Percentiles rank a stretch among this genome's conserved stretches.
These are phyloP conservation scores for Gallinago paraguaiae DNA, from an alignment of 2,113 vertebrate species.

Conservation along the genomic window DNA sequence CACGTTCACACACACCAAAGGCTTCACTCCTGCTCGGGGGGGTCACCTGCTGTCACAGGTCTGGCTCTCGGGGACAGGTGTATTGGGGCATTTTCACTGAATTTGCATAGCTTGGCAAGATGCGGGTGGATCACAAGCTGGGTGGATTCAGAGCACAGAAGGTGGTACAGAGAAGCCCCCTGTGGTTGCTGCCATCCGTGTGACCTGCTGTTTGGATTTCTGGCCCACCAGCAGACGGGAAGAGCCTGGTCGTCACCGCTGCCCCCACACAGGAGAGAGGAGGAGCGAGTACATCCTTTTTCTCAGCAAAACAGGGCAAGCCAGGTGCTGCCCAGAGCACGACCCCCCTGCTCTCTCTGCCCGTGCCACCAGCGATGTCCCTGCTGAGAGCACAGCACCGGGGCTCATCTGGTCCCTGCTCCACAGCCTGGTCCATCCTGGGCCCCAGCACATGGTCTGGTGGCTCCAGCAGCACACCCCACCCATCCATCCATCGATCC, in stretches of 20 bases:
- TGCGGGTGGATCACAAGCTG: no score
- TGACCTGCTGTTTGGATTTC: not conserved
- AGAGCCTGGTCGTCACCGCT: not conserved
- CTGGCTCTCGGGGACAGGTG: constrained; percentile 63
- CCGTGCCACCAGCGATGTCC: not conserved
- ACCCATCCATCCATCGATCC: no score
- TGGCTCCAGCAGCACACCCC: not conserved
- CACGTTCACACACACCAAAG: not conserved
- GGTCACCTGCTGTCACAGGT: not conserved
- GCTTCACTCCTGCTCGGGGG: not conserved
- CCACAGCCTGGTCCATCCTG: not conserved
- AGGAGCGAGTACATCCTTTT: not conserved
- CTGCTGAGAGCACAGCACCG: not conserved
- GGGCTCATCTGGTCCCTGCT: not conserved
- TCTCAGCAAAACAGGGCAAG: not conserved
- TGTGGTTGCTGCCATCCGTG: fast-evolving
- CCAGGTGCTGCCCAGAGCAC: not conserved
- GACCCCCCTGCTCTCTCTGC: not conserved
- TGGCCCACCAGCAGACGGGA: not conserved
- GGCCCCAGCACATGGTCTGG: not conserved
- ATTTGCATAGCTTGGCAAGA: constrained; percentile 74
- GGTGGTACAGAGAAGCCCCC: not conserved
- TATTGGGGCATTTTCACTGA: constrained; percentile 73
- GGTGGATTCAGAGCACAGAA: not conserved
- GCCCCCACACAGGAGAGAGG: not conserved